Conservation (phyloP, 1,140 invertebrate genomes). For the Ylistrum balloti region DNA sequence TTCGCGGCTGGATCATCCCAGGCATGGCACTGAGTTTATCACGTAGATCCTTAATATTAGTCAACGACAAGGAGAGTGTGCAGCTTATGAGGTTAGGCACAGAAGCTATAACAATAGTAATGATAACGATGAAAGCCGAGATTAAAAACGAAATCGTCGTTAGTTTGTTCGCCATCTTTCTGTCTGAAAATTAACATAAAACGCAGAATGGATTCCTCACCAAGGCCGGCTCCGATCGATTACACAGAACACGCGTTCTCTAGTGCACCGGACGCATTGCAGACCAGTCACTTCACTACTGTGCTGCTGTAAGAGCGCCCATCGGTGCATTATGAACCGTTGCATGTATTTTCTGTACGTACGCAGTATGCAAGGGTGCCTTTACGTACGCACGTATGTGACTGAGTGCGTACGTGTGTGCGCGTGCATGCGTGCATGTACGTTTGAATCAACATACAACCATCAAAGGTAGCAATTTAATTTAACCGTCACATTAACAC, state of each 20-base stretch:
- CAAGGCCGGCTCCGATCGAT: neutral
- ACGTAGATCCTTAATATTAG: neutral
- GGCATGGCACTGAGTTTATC: neutral
- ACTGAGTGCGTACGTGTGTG: too few species aligned
- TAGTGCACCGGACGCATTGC: neutral
- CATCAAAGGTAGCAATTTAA: too few species aligned
- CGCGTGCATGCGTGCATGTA: too few species aligned
- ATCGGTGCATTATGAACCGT: too few species aligned
- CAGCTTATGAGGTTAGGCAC: neutral
- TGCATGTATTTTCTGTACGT: too few species aligned
- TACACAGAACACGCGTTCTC: neutral
- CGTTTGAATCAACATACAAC: too few species aligned
- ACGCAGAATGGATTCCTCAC: neutral
- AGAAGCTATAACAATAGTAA: neutral
- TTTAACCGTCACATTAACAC: too few species aligned
- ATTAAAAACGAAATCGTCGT: neutral
- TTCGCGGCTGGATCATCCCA: neutral
- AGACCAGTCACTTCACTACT: neutral
- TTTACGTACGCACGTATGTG: too few species aligned
- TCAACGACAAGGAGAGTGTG: neutral
- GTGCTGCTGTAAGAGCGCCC: too few species aligned
- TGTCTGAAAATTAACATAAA: slow-evolving; percentile 17
- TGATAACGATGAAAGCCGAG: neutral
- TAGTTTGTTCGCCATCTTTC: neutral
- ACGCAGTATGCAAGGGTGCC: too few species aligned